Evolutionary conservation across 2,797 vertebrate genomes (phyloP), one percentile per base, ranked within the genome.

Genomic region (Labroides dimidiatus): DNA sequence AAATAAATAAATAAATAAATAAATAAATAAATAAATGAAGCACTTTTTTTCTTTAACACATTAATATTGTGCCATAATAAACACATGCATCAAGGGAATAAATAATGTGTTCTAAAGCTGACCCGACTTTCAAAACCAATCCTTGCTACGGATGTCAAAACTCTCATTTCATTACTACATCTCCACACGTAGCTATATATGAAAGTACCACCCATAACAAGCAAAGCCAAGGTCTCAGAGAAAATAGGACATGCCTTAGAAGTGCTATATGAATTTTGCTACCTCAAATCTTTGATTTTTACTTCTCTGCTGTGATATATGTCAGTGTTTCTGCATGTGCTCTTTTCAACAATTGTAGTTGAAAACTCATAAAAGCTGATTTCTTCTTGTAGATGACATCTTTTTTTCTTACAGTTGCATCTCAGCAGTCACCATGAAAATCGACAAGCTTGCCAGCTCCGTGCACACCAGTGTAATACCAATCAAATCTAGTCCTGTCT

Each of bases 401-500:
- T 69, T 77, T 39, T 44, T 43, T 85, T 80, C 63, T 19, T 58
- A n/a, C n/a, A n/a, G 60, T 57, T 54, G 43, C 44, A 68, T 69
- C 44, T 57, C 43, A 5, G 24, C 36, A 48, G 48, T 75, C 52
- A 54, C 82, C 79, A 65, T 84, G 69, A 73, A 59, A 74, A 80
- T 52, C 58, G 67, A 74, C 81, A 78, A 77, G 51, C 71, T 55
- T 50, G 61, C 53, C 50, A 47, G 60, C 69, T 77, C 20, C 2
- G 64, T 80, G 70, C 74, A 81, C 72, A 77, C 77, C 61, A 50
- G 61, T 86, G 79, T 88, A 88, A 86, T 89, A 89, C 77, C 75
- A 87, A 89, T 91, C 73, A 91, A 91, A 89, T 88, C 70, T 75
- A 69, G 58, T 66, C 63, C 72, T 82, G 87, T 92, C 87, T 81